Evolutionary conservation across 2,888 invertebrate genomes (phyloP), one percentile per base, ranked within the genome.

Genomic region (Tromatobia lineatoria): DNA sequence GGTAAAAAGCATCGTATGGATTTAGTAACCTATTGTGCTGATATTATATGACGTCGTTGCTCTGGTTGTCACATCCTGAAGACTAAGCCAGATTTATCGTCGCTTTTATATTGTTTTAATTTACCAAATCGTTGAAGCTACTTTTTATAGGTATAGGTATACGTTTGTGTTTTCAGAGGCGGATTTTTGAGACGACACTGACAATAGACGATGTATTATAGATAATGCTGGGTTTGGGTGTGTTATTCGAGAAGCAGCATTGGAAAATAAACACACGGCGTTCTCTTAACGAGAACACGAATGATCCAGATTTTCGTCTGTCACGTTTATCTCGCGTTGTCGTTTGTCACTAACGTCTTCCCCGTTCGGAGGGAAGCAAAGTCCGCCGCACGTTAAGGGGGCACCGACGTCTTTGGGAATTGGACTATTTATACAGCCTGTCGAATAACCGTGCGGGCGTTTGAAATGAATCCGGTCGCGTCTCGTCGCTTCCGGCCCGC

Each of bases 351-450:
- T 67, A 67, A 50, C 75, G 79, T 71, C 42, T 75, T 79, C 59
- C 66, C 42, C 64, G 50, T 70, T 69, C 61, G 67, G 61, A 61
- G 73, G 73, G 50, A 38, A 71, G 67, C 54, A n/a, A 47, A 23
- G 52, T 45, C 54, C 64, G 47, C 10, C 45, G 54, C 25, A 42
- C 45, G 59, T 77, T 71, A 73, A 64, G 75, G 83, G 64, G 75
- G 42, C 54, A 57, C 57, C 64, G 66, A 75, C 70, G 50, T 83
- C 75, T 83, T 79, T 66, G 70, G 23, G 66, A 79, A 75, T 83
- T 79, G 47, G 79, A 80, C 82, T 83, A 83, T 83, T 83, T 83
- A 83, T 83, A 83, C 79, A 79, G 74, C 70, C 64, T 75, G 82
- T 83, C 82, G 82, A 83, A 83, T 79, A 79, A 70, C 61, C 70